A percentile compares a stretch with the other conserved stretches of the same genome.
Conservation (phyloP, 2,888 invertebrate species). For the Meta bourneti region DNA sequence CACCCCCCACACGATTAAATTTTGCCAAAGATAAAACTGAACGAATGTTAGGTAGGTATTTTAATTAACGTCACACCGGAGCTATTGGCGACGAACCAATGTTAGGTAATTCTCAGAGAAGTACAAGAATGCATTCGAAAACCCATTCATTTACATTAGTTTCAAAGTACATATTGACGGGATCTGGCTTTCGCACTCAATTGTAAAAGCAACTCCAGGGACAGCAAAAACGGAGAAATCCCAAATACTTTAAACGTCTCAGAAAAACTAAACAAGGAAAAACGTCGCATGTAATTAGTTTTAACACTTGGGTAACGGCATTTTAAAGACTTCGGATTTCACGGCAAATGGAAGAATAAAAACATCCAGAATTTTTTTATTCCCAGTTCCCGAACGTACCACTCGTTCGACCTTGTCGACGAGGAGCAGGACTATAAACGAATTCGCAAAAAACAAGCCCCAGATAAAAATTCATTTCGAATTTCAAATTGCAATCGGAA, state of each 20-base stretch:
- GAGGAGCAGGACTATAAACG: neutral
- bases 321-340: neutral
- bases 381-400: neutral
- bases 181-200: too few relatives aligned
- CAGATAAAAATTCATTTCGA: constrained; percentile 55
- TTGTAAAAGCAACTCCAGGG: too few relatives aligned
- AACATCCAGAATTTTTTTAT: neutral
- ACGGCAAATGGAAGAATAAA: neutral
- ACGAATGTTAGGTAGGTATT: too few relatives aligned
- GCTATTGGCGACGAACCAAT: too few relatives aligned
- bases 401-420: constrained; percentile 9
- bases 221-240: too few relatives aligned
- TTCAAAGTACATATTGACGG: too few relatives aligned
- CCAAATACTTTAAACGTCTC: neutral
- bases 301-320: neutral
- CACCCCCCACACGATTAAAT: too few relatives aligned
- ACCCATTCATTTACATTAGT: too few relatives aligned
- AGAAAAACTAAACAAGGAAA: neutral
- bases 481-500: constrained; percentile 48
- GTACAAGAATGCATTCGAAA: too few relatives aligned
- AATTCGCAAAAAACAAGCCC: constrained; percentile 3
- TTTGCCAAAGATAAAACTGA: too few relatives aligned
- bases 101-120: too few relatives aligned
- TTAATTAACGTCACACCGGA: too few relatives aligned
- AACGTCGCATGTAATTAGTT: neutral